Evolutionary conservation across 2,888 invertebrate genomes (phyloP).

Genomic region (Catocala sponsa): DNA sequence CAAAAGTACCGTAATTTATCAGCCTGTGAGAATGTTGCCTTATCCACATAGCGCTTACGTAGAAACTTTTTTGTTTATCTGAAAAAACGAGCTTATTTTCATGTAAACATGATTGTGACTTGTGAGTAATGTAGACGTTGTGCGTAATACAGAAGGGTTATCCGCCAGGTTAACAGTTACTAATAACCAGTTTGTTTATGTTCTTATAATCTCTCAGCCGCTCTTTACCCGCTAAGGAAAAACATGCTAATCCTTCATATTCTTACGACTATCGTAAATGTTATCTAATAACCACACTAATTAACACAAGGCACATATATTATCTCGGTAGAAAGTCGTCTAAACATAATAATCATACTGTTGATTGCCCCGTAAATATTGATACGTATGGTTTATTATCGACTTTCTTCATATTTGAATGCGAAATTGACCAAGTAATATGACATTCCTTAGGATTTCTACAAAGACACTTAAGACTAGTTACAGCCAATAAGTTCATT

Average conservation of each 20-base stretch:
- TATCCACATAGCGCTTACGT: background rate
- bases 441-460: too few relatives aligned
- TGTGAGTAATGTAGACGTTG: background rate
- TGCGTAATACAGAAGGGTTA: constrained; percentile 31
- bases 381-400: too few relatives aligned
- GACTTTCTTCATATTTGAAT: background rate
- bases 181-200: constrained; percentile 18
- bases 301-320: too few relatives aligned
- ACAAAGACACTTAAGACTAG: too few relatives aligned
- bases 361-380: too few relatives aligned
- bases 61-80: background rate
- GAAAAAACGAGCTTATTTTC: constrained; percentile 2
- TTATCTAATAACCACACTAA: too few relatives aligned
- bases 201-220: constrained; percentile 22
- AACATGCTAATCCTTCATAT: too few relatives aligned
- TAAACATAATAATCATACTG: too few relatives aligned
- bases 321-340: too few relatives aligned
- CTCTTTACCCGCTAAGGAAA: too few relatives aligned
- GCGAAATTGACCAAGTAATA: too few relatives aligned
- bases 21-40: background rate
- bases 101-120: background rate
- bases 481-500: constrained; percentile 13
- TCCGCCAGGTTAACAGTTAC: constrained; percentile 22
- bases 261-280: too few relatives aligned
- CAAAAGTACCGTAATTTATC: constrained; percentile 1